A percentile compares a stretch with the other conserved stretches of the same genome.
Conservation (phyloP, 2,888 invertebrate species). For the Anarsia innoxiella region DNA sequence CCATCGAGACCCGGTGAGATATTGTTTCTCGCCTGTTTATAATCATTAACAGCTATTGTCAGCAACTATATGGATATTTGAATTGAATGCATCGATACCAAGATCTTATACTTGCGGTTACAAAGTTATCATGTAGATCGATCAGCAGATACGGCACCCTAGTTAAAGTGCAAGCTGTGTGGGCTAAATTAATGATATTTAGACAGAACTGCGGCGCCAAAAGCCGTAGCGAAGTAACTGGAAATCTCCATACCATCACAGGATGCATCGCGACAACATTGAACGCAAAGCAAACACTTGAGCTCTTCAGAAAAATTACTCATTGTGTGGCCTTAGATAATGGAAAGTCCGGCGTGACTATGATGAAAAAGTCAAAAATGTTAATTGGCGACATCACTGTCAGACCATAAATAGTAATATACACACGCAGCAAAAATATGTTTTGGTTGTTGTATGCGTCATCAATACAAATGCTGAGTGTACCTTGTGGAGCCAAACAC, state of each 20-base stretch:
- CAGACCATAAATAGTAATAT: conserved; percentile 58
- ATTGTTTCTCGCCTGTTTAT: conserved; percentile 63
- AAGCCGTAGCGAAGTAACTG: conserved; percentile 12
- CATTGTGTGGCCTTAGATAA: conserved; percentile 14
- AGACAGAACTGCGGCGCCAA: conserved; percentile 18
- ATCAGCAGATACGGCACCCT: conserved; percentile 48
- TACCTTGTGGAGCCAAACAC: conserved; percentile 38
- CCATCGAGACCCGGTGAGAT: conserved; percentile 56
- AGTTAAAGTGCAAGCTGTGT: conserved; percentile 44
- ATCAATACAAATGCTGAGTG: conserved; percentile 35
- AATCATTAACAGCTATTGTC: conserved; percentile 69
- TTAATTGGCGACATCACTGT: conserved; percentile 3
- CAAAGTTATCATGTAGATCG: conserved; percentile 52
- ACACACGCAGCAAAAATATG: conserved; percentile 26
- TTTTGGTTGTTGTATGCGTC: conserved; percentile 42
- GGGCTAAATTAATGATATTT: conserved; percentile 27
- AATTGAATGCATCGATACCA: conserved; percentile 68
- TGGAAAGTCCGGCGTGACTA: conserved; percentile 8
- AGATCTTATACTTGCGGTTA: too few species aligned
- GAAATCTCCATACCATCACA: conserved; percentile 3
- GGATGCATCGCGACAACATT: conserved; percentile 9
- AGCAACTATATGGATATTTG: conserved; percentile 57
- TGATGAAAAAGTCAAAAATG: conserved; percentile 4
- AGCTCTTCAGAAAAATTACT: conserved; percentile 23
- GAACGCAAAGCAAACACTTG: conserved; percentile 16